Evolutionary conservation across 2,113 vertebrate species (phyloP), one percentile per base, ranked within the genome.

Genomic region (Falcunculus frontatus): DNA sequence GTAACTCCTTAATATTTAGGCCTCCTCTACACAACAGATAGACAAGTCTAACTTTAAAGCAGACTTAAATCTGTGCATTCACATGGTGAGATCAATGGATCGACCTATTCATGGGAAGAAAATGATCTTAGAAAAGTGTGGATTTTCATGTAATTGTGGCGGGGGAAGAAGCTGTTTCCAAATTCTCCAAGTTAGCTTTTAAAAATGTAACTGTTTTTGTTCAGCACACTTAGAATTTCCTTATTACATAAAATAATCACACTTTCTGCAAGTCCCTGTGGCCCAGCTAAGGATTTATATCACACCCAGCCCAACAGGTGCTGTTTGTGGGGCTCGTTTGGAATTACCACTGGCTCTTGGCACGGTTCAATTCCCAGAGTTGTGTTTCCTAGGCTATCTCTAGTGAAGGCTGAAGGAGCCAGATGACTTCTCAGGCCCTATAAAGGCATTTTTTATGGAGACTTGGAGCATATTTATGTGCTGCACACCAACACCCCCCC

Each of bases 371-470:
- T 83, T 73, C 95, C 93, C 90, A 49, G 60, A 41, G 37, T 7
- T 72, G 55, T 73, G 68, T 55, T 94, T 86, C 30, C 89, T 80
- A 1, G 33, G 64, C n/a, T 74, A 70, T 94, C 90, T 77, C 92
- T 13, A 35, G 64, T 25, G 41, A 44, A 72, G 63, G 35, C 77
- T 85, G 77, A 95, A 77, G 86, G 88, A 94, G 53, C 92, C 93
- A 95, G 80, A 90, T 94, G 76, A 89, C 85, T 94, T 90, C 88
- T 32, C 73, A 72, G 56, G 75, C 57, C 84, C 84, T 44, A 25
- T 96, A 96, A 97, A 95, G 37, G 33, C 20, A 20, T 82, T 80
- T 96, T 96, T 87, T 62, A 93, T 96, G 88, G 84, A 91, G 69
- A 96, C 69, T 93, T 79, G 88, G 90, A 95, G 62, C 49, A 0